Conservation (phyloP, 2,888 invertebrate species). For the Leptopterna dolabrata region DNA sequence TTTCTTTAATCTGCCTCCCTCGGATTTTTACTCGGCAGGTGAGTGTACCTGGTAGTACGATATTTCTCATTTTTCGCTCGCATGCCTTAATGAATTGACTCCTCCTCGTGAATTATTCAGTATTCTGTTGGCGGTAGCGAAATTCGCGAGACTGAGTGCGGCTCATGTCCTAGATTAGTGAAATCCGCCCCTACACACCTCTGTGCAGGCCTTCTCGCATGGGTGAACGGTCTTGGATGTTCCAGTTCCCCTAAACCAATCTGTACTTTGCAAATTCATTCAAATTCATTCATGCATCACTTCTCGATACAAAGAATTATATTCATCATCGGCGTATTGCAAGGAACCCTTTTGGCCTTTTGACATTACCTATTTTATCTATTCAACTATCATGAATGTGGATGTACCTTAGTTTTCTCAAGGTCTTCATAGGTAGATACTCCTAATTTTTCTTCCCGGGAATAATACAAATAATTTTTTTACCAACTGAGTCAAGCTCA, state of each 20-base stretch:
- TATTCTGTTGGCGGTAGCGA: not conserved
- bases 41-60: not conserved
- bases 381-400: no score
- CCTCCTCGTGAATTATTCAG: not conserved
- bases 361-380: no score
- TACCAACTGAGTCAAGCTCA: no score
- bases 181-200: not conserved
- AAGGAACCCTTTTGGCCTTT: no score
- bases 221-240: not conserved
- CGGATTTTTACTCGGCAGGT: conserved; percentile 13
- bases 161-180: not conserved
- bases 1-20: not conserved
- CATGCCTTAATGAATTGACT: not conserved
- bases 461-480: no score
- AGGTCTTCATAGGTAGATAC: no score
- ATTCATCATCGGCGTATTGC: no score
- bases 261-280: no score
- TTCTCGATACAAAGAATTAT: no score
- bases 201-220: not conserved
- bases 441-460: no score
- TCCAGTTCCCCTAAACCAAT: not conserved
- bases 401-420: no score
- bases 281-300: no score
- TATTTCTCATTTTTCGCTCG: not conserved
- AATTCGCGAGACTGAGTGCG: not conserved